phyloP scores from a whole-genome alignment of 2,113 vertebrate genomes.

The Phalacrocorax pelagicus region DNA sequence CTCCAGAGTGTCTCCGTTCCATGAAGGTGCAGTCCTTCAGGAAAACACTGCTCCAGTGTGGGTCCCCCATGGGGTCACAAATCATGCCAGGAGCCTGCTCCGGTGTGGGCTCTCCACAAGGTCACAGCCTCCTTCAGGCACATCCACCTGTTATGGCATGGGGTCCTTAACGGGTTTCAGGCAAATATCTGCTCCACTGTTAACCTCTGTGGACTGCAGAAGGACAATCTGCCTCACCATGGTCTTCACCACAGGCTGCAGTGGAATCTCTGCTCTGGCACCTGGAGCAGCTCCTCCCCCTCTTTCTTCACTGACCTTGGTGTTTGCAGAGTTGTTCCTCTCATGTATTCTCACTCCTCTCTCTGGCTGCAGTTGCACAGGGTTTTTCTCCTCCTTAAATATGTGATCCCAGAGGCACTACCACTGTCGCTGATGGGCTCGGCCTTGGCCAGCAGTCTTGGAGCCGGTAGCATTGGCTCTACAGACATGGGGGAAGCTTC shows the following conservation, averaged over 20 bases:
- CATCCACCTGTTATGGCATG: neutral
- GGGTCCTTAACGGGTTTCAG: neutral
- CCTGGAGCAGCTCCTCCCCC: neutral
- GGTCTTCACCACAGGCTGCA: neutral
- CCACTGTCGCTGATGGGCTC: accelerated
- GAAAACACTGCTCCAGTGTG: neutral
- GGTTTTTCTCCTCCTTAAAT: neutral
- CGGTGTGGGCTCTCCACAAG: accelerated
- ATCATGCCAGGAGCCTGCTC: neutral
- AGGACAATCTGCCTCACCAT: too few species aligned
- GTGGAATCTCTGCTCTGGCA: neutral
- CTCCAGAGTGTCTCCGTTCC: neutral
- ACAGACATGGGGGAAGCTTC: neutral
- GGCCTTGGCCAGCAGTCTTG: neutral
- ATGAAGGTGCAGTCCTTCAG: neutral
- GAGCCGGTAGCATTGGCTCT: neutral
- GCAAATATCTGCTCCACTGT: neutral
- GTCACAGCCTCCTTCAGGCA: neutral
- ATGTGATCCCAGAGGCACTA: neutral
- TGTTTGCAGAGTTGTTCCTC: neutral
- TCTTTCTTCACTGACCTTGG: neutral
- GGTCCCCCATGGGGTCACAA: neutral
- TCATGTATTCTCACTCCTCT: neutral
- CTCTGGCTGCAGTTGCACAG: neutral
- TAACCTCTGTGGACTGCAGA: neutral